Evolutionary conservation across 2,113 vertebrate species (phyloP).

Genomic region (Nematolebias whitei): DNA sequence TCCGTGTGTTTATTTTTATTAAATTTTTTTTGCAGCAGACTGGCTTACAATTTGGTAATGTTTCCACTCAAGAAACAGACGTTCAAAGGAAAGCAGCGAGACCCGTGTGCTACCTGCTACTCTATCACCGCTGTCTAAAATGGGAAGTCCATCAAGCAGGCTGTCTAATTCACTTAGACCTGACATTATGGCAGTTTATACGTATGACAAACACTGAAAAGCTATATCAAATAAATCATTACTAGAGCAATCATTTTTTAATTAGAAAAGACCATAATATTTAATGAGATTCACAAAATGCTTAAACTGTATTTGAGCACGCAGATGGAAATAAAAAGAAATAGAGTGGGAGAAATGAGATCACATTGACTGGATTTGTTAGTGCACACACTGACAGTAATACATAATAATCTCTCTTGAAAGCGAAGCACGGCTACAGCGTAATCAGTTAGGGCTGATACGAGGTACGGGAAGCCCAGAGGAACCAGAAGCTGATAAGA

Average conservation of each 20-base stretch:
- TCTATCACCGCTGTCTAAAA: constrained; percentile 61
- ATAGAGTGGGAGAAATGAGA: constrained; percentile 7
- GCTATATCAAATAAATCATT: constrained; percentile 17
- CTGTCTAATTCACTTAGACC: constrained; percentile 50
- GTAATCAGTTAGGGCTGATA: constrained; percentile 61
- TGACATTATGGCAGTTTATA: constrained; percentile 26
- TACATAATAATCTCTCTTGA: constrained; percentile 40
- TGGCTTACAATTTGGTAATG: constrained; percentile 15
- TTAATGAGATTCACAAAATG: neutral
- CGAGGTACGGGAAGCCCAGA: constrained; percentile 63
- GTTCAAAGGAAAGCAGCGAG: constrained; percentile 36
- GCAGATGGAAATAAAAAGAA: neutral
- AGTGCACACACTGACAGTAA: constrained; percentile 32
- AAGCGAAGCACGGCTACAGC: constrained; percentile 42
- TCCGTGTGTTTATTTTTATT: constrained; percentile 12
- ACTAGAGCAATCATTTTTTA: constrained; percentile 18
- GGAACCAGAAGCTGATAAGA: constrained; percentile 65
- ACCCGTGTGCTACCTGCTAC: constrained; percentile 42
- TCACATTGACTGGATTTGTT: constrained; percentile 31
- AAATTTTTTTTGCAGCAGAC: constrained; percentile 22
- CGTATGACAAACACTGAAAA: constrained; percentile 18
- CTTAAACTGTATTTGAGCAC: constrained; percentile 2
- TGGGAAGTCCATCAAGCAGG: constrained; percentile 70
- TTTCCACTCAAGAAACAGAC: constrained; percentile 41
- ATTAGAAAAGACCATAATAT: neutral